A percentile compares a stretch with the other conserved stretches of the same genome.
These are phyloP conservation scores for Melanophora roralis DNA, from an alignment of 2,888 invertebrate species.

Conservation along the genomic window DNA sequence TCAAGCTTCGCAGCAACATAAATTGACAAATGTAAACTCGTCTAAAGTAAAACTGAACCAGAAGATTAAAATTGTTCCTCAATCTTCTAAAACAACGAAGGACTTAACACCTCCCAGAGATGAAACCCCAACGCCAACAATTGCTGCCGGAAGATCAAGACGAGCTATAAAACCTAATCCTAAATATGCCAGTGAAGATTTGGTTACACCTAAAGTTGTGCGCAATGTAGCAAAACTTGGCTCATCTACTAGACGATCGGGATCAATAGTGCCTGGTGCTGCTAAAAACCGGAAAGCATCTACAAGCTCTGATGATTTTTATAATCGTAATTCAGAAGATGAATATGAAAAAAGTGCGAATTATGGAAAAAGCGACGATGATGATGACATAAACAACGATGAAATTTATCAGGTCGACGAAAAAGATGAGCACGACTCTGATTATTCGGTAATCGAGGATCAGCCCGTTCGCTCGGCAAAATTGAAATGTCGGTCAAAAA, in stretches of 20 bases:
- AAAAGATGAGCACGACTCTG: conserved; percentile 66
- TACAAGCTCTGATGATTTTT: conserved; percentile 66
- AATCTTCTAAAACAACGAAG: conserved; percentile 46
- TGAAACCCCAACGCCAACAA: conserved; percentile 66
- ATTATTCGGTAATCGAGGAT: conserved; percentile 58
- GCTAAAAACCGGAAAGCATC: conserved; percentile 56
- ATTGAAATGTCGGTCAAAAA: conserved; percentile 44
- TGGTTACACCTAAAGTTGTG: conserved; percentile 71
- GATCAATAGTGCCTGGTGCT: conserved; percentile 34
- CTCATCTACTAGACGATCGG: conserved; percentile 46
- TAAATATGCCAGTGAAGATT: conserved; percentile 75
- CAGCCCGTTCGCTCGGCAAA: not conserved
- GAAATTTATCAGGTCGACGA: conserved; percentile 67
- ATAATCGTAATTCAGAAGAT: conserved; percentile 65
- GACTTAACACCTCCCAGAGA: conserved; percentile 39
- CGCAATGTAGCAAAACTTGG: conserved; percentile 65
- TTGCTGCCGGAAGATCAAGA: conserved; percentile 74
- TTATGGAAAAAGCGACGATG: conserved; percentile 54
- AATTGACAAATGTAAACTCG: conserved; percentile 1
- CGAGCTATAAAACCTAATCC: conserved; percentile 77
- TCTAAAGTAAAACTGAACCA: conserved; percentile 32
- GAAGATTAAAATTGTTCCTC: conserved; percentile 54
- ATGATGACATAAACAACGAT: conserved; percentile 65
- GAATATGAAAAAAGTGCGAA: conserved; percentile 59
- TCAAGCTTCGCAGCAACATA: conserved; percentile 39